Percentiles rank a stretch among this genome's conserved stretches.
phyloP scores from a whole-genome alignment of 2,113 vertebrate genomes.

The Coregonus clupeaformis region DNA sequence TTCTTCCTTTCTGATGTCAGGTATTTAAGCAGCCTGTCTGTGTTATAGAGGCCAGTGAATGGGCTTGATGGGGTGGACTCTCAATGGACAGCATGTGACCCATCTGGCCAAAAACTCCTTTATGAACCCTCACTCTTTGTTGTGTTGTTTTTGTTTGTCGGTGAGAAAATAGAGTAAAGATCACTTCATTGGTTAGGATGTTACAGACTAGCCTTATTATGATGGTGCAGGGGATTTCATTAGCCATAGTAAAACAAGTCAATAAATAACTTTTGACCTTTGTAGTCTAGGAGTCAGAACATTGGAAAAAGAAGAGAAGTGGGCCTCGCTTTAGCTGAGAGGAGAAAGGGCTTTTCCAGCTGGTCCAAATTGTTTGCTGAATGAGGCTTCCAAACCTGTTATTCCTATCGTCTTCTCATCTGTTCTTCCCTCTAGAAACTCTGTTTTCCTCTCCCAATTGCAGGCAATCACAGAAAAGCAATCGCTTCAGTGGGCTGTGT shows the following conservation, averaged over 20 bases:
- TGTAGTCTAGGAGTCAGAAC: slow-evolving; percentile 42
- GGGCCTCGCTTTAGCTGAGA: slow-evolving; percentile 18
- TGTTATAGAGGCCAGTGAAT: slow-evolving; percentile 75
- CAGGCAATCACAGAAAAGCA: slow-evolving; percentile 25
- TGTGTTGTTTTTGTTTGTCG: slow-evolving; percentile 80
- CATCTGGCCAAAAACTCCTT: slow-evolving; percentile 78
- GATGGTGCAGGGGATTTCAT: slow-evolving; percentile 65
- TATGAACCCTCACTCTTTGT: slow-evolving; percentile 75
- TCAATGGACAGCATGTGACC: slow-evolving; percentile 82
- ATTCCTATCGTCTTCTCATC: slow-evolving; percentile 16
- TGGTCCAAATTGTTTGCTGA: slow-evolving; percentile 26
- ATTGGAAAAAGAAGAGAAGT: slow-evolving; percentile 19
- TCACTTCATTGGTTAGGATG: slow-evolving; percentile 76
- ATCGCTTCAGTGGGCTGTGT: not conserved
- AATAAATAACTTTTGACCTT: slow-evolving; percentile 72
- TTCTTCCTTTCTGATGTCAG: slow-evolving; percentile 77
- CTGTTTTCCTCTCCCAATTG: slow-evolving; percentile 9
- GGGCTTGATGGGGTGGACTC: slow-evolving; percentile 71
- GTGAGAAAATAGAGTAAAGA: slow-evolving; percentile 70
- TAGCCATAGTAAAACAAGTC: slow-evolving; percentile 62
- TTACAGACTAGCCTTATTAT: slow-evolving; percentile 64
- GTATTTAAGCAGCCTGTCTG: slow-evolving; percentile 81
- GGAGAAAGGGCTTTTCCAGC: slow-evolving; percentile 6
- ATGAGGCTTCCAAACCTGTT: slow-evolving; percentile 30
- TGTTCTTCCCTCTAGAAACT: slow-evolving; percentile 8